Evolutionary conservation across 1,140 invertebrate genomes (phyloP), one percentile per base, ranked within the genome.

Genomic region (Eriosoma lanigerum): DNA sequence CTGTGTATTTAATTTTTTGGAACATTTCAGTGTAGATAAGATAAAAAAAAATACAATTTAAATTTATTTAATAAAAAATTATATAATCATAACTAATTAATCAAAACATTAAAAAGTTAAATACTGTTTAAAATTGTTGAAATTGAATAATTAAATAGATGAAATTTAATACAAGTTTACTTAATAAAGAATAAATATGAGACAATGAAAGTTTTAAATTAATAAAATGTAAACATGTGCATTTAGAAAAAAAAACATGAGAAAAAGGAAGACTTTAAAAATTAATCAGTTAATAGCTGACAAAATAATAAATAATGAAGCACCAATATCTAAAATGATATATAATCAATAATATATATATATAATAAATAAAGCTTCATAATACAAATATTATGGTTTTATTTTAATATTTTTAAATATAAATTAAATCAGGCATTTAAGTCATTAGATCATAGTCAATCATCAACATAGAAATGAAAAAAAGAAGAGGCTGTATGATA

Each of bases 211-310:
- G n/a, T 66, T 66, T 5, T 44, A 13, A 44, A 44, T 44, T 10
- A 19, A 21, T 38, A 64, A 64, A 62, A 64, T 64, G 9, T 64
- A 64, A 64, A 64, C n/a, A 62, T 66, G 62, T 21, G 32, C 62
- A 44, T 10, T 66, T 66, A 13, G 17, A 21, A 44, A 66, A 0
- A 44, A 66, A 8, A 15, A 19, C 19, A n/a, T 32, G 60, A 64
- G 19, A 64, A 64, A 38, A 64, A 29, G 60, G 60, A 64, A 64
- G 60, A 64, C 60, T 64, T 32, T n/a, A n/a, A n/a, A n/a, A n/a
- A n/a, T 17, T 24, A 9, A n/a, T 66, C 12, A 46, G 38, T n/a
- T 0, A 46, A 8, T 13, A 32, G 17, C 19, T 12, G 1, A 64
- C n/a, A 6, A n/a, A 21, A 15, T 21, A 44, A 19, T 26, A 60